Percentiles rank a stretch among this genome's conserved stretches.
Evolutionary conservation across 2,113 vertebrate genomes (phyloP).

Genomic region (Pterocles burchelli): DNA sequence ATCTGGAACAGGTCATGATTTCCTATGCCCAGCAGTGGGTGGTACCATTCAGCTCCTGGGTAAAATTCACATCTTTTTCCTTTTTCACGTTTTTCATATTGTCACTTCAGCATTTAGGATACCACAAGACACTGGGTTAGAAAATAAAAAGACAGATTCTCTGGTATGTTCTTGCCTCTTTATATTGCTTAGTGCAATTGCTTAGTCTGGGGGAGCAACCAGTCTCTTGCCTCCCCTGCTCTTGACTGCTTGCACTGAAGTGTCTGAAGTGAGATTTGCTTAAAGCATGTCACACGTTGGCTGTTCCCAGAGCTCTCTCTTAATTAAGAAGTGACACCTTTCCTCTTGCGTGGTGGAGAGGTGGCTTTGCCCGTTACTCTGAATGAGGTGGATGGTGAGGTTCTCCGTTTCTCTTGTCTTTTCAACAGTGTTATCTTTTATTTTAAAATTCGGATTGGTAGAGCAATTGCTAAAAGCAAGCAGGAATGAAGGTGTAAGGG

Average conservation of each 20-base stretch:
- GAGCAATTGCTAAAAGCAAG: neutral
- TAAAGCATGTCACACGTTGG: neutral
- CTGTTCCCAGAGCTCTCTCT: neutral
- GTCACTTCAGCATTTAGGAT: neutral
- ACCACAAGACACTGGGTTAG: neutral
- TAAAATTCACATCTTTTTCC: neutral
- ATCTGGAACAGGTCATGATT: neutral
- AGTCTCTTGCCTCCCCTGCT: neutral
- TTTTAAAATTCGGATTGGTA: neutral
- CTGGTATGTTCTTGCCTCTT: neutral
- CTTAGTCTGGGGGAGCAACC: neutral
- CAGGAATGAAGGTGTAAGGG: neutral
- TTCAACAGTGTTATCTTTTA: neutral
- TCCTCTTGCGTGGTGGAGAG: neutral
- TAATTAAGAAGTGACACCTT: neutral
- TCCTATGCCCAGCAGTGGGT: neutral
- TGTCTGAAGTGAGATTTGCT: neutral
- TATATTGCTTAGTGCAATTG: neutral
- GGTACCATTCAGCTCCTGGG: fast-evolving
- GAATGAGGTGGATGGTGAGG: neutral
- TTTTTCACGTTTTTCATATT: neutral
- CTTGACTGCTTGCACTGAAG: neutral
- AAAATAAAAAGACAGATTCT: neutral
- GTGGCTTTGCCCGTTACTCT: neutral
- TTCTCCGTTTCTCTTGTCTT: neutral